Conservation (phyloP, 30 jellyfish, hydroid and myxozoan genomes). For the Cassiopea xamachana region DNA sequence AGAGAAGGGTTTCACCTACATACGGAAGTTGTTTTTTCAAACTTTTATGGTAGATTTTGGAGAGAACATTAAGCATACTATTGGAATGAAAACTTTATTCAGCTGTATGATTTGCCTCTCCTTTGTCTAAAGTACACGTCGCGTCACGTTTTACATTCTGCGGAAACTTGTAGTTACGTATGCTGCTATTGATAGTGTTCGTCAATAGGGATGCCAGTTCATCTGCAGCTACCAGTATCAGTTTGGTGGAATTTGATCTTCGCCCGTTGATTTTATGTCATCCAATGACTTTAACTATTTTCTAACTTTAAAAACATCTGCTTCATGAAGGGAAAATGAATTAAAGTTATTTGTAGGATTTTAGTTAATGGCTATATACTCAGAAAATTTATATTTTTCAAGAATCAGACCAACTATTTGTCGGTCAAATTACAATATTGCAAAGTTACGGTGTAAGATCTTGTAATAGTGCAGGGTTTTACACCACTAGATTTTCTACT, state of each 20-base stretch:
- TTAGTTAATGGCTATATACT: slow-evolving; percentile 47
- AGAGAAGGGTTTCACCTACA: not conserved
- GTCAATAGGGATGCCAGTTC: slow-evolving; percentile 28
- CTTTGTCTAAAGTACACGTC: slow-evolving; percentile 38
- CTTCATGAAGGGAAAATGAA: slow-evolving; percentile 50
- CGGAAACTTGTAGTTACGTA: not conserved
- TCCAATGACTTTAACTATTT: not conserved
- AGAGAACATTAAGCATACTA: slow-evolving; percentile 35
- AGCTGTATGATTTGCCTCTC: not conserved
- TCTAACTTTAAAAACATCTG: not conserved
- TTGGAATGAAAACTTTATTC: slow-evolving; percentile 28
- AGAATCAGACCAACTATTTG: slow-evolving; percentile 30
- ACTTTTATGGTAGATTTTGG: not conserved
- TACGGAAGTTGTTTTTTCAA: slow-evolving; percentile 27
- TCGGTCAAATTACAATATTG: not conserved
- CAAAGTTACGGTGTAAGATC: not conserved
- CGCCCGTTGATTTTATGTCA: slow-evolving; percentile 44
- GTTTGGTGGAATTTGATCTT: slow-evolving; percentile 54
- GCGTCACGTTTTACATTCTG: slow-evolving; percentile 7
- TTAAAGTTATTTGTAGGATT: not conserved
- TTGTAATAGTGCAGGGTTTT: slow-evolving; percentile 31
- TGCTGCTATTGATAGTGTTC: slow-evolving; percentile 12
- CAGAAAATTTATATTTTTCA: slow-evolving; percentile 40
- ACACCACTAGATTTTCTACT: slow-evolving; percentile 25
- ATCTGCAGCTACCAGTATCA: slow-evolving; percentile 34